These are phyloP conservation scores for Camponotus pennsylvanicus DNA, from an alignment of 1,140 invertebrate species.

Conservation along the genomic window DNA sequence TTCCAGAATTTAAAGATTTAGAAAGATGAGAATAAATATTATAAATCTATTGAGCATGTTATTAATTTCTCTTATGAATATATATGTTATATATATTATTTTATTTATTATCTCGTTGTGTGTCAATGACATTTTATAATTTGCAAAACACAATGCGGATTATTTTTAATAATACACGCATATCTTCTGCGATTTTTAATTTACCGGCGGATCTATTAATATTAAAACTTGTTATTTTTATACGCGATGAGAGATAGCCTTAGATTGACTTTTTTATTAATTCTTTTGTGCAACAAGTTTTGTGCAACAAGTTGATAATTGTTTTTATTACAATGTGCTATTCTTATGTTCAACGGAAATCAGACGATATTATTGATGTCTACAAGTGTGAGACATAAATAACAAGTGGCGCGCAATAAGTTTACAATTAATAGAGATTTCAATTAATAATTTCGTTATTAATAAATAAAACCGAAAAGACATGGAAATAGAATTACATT, in stretches of 20 bases:
- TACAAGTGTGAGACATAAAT: constrained; percentile 43
- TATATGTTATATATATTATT: too few relatives aligned
- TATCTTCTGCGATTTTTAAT: constrained; percentile 24
- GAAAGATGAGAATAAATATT: too few relatives aligned
- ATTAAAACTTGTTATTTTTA: constrained; percentile 42
- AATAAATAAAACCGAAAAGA: constrained; percentile 19
- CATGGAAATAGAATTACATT: background rate
- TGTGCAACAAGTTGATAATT: constrained; percentile 46
- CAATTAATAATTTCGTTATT: constrained; percentile 12
- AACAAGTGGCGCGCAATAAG: background rate
- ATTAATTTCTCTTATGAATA: too few relatives aligned
- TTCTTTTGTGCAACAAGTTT: constrained; percentile 43
- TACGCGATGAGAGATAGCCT: constrained; percentile 3
- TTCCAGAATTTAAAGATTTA: too few relatives aligned
- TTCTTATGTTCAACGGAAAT: constrained; percentile 23
- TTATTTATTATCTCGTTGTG: background rate
- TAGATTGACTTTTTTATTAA: constrained; percentile 15
- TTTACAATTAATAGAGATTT: constrained; percentile 36
- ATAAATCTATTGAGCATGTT: too few relatives aligned
- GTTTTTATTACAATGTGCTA: constrained; percentile 44
- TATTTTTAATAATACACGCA: background rate
- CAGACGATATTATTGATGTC: constrained; percentile 6
- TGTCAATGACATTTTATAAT: background rate
- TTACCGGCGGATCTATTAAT: constrained; percentile 30
- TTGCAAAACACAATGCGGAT: background rate